Evolutionary conservation across 2,113 vertebrate species (phyloP), one percentile per base, ranked within the genome.

Genomic region (Gymnorhina tibicen): DNA sequence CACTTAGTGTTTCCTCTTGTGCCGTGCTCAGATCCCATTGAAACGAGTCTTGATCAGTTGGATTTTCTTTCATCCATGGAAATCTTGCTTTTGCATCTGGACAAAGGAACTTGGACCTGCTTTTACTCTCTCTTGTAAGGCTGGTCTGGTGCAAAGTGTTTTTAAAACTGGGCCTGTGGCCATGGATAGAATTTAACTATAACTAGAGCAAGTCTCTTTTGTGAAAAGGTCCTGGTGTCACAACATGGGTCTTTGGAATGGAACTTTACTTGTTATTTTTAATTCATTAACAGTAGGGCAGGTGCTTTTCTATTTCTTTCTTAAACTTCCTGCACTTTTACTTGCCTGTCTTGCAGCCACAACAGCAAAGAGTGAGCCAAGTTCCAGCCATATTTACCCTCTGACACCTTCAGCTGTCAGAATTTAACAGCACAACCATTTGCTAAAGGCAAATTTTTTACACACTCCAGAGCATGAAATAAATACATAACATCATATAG

Each of bases 1-100:
- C 58, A 9, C 0, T 0, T 0, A 19, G 8, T 14, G 8, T 46
- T 91, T 82, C 22, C 75, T 67, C 63, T 33, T 22, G 17, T 78
- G 82, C 20, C 0, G 0, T 13, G 27, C 16, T 55, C 27, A 60
- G 19, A 46, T 50, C 27, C 21, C 44, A 21, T 0, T 44, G 69
- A 44, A 76, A 58, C 0, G 0, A 9, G 10, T 4, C 39, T 55
- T 26, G 37, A 50, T 39, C 68, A 35, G 52, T 0, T 22, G 37
- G 47, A 53, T 76, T 87, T 70, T 63, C 47, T 87, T 81, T 60
- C 22, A 24, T 44, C 39, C 8, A 5, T 32, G 14, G 63, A 50
- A 67, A 68, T 49, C 9, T 26, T 70, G 24, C 24, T 26, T 62
- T 35, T 32, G 22, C 3, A 2, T 60, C 46, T 39, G 50, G 24